Evolutionary conservation across 2,797 vertebrate genomes (phyloP).

Genomic region (Enoplosus armatus): DNA sequence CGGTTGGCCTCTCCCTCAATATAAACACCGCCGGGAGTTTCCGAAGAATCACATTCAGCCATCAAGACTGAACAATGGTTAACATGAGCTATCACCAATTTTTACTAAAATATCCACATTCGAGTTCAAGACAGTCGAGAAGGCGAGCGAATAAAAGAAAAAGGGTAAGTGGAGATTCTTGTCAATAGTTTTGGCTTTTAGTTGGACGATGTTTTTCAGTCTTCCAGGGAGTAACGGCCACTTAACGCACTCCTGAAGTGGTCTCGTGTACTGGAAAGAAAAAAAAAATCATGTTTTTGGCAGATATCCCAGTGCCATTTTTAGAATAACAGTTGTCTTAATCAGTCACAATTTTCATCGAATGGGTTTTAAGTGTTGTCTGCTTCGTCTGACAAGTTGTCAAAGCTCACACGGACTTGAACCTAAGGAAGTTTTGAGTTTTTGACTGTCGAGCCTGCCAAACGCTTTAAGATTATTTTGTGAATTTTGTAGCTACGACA

Average conservation of each 20-base stretch:
- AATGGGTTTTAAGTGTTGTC: slow-evolving; percentile 35
- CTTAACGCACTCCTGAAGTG: slow-evolving; percentile 34
- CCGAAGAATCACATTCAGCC: slow-evolving; percentile 88
- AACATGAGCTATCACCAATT: slow-evolving; percentile 90
- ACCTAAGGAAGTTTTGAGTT: slow-evolving; percentile 48
- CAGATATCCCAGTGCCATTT: slow-evolving; percentile 72
- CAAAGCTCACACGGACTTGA: slow-evolving; percentile 24
- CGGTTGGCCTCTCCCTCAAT: slow-evolving; percentile 82
- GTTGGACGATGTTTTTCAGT: slow-evolving; percentile 35
- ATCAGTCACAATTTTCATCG: slow-evolving; percentile 52
- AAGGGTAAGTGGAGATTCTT: slow-evolving; percentile 82
- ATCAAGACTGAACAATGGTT: slow-evolving; percentile 91
- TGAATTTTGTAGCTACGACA: neutral
- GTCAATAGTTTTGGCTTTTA: neutral
- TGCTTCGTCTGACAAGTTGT: slow-evolving; percentile 48
- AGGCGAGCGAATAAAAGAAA: slow-evolving; percentile 89
- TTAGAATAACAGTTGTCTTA: slow-evolving; percentile 75
- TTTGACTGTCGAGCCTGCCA: neutral
- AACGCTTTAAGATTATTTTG: neutral
- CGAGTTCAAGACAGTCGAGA: slow-evolving; percentile 87
- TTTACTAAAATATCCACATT: slow-evolving; percentile 88
- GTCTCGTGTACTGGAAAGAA: slow-evolving; percentile 34
- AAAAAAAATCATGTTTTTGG: slow-evolving; percentile 67
- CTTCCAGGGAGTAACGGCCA: slow-evolving; percentile 30
- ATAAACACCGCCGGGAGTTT: slow-evolving; percentile 90